Evolutionary conservation across 2,113 vertebrate species (phyloP), one percentile per base, ranked within the genome.

Genomic region (Apodemus sylvaticus): DNA sequence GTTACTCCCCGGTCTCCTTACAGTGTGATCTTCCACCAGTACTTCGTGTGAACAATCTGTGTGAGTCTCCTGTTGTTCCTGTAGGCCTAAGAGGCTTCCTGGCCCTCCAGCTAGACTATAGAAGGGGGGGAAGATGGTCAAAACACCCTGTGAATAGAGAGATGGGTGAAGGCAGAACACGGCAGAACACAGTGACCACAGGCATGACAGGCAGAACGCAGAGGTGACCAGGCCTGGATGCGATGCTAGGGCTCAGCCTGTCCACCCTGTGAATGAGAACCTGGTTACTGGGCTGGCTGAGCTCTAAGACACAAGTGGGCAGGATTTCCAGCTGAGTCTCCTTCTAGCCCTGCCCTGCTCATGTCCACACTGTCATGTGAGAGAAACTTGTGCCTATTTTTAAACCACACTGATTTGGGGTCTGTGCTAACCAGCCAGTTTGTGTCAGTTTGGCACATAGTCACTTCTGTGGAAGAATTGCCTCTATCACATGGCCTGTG

Each of bases 351-450:
- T 34, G 39, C 22, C 11, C 64, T 60, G 48, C 39, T 66, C 39
- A 24, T 45, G 26, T 22, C 36, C 48, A 70, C 36, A 42, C 13
- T 73, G 7, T 45, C 22, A 31, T 12, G 64, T 86, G 36, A 79
- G 20, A 66, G 34, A 76, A 86, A 64, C 1, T 12, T 60, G 55
- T 76, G 17, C 66, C 58, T 66, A 6, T 85, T 71, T 89, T 68
- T 24, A 93, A 93, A 89, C 13, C 45, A 82, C 24, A 45, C 26
- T 70, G 60, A 93, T 81, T 42, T 74, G 9, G 36, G 66, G 36
- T 29, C 29, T 68, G 29, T 39, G 81, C 55, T 42, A 22, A n/a
- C 62, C 60, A 83, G 81, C 62, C 60, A 83, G 81, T 83, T 83
- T 62, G 16, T 16, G 13, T 83, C 24, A 60, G 2, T 83, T 62